Conservation (phyloP, 37 sponge, comb jelly and placozoan genomes). For the Geodia barretti region DNA sequence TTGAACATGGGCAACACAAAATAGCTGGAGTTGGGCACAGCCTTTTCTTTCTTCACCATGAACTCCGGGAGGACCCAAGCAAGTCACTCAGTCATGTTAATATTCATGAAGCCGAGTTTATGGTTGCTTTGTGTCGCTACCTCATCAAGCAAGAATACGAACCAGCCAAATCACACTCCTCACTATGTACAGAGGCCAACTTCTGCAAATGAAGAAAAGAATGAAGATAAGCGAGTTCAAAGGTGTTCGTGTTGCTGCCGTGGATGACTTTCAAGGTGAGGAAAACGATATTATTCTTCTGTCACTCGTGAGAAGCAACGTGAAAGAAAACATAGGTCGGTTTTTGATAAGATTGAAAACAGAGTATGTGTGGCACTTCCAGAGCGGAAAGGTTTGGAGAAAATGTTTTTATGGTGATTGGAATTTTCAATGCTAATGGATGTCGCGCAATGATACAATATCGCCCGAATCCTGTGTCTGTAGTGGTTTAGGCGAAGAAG, state of each 20-base stretch:
- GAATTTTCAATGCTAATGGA: conserved; percentile 58
- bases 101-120: conserved; percentile 71
- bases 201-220: conserved; percentile 59
- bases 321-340: conserved; percentile 70
- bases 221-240: conserved; percentile 46
- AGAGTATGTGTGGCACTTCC: conserved; percentile 91
- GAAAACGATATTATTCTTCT: conserved; percentile 89
- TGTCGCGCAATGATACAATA: no score
- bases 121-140: conserved; percentile 68
- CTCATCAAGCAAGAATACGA: conserved; percentile 79
- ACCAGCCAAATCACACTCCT: conserved; percentile 79
- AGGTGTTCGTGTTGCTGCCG: conserved; percentile 81
- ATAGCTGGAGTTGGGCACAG: conserved; percentile 66
- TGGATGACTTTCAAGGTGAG: conserved; percentile 96
- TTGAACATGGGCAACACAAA: conserved; percentile 40
- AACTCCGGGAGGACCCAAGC: conserved; percentile 36
- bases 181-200: conserved; percentile 90
- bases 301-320: conserved; percentile 84
- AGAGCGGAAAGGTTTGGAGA: no score
- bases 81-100: conserved; percentile 65
- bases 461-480: conserved; percentile 62
- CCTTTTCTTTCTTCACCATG: conserved; percentile 75
- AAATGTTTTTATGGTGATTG: conserved; percentile 84
- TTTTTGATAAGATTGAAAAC: conserved; percentile 75
- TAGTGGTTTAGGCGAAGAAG: conserved; percentile 46